Evolutionary conservation across 2,797 vertebrate genomes (phyloP).

Genomic region (Dendrocincla fuliginosa): DNA sequence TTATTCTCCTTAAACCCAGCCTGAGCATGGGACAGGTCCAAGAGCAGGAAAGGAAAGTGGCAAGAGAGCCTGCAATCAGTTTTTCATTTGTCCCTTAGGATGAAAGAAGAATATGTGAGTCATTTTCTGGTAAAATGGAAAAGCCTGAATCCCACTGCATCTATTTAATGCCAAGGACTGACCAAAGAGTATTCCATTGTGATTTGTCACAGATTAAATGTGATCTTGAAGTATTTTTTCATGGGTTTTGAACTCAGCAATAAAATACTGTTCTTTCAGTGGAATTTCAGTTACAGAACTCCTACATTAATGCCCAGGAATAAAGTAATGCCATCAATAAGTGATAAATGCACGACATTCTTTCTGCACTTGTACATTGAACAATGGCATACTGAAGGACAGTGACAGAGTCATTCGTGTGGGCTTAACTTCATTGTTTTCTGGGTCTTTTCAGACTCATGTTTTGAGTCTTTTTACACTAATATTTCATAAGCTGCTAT

Average conservation of each 20-base stretch:
- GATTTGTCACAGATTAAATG: conserved; percentile 27
- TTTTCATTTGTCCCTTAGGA: conserved; percentile 28
- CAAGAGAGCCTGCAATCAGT: neutral
- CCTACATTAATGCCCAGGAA: neutral
- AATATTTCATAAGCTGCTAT: neutral
- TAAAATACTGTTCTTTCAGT: neutral
- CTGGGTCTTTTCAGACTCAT: neutral
- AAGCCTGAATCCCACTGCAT: neutral
- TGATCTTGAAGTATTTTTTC: neutral
- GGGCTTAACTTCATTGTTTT: neutral
- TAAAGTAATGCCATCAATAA: neutral
- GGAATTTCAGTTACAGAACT: neutral
- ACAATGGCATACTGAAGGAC: neutral
- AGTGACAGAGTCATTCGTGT: accelerated
- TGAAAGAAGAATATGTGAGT: conserved; percentile 26
- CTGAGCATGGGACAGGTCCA: neutral
- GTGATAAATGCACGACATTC: neutral
- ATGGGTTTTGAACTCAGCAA: neutral
- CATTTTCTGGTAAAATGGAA: conserved; percentile 15
- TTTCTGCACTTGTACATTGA: neutral
- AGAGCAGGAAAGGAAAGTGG: neutral
- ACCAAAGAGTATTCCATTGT: neutral
- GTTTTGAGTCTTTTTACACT: neutral
- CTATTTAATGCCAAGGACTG: conserved; percentile 16
- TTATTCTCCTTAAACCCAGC: neutral